phyloP scores from a whole-genome alignment of 1,140 invertebrate species.

The Calliphora vicina region DNA sequence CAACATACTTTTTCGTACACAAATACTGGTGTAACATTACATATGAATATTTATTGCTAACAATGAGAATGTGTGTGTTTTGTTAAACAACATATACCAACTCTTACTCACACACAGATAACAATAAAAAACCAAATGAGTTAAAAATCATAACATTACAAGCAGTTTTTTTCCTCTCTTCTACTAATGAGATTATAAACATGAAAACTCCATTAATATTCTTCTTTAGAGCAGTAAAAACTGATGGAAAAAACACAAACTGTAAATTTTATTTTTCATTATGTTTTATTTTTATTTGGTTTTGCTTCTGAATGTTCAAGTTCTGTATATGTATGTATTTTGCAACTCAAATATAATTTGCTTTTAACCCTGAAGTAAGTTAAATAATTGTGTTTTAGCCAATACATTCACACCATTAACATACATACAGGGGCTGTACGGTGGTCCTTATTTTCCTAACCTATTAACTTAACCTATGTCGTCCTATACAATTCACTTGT shows the following conservation, averaged over 20 bases:
- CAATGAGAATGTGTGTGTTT: no score
- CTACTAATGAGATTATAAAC: slow-evolving; percentile 34
- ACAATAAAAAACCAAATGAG: background rate
- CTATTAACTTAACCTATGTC: no score
- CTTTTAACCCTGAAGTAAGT: background rate
- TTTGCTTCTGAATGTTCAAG: background rate
- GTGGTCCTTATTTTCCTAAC: no score
- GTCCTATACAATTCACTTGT: no score
- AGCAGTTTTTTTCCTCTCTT: background rate
- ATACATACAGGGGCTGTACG: no score
- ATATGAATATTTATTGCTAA: no score
- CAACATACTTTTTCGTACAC: no score
- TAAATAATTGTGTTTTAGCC: background rate
- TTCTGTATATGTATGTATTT: background rate
- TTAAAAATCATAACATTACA: background rate
- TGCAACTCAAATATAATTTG: background rate
- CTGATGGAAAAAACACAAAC: background rate
- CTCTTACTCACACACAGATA: background rate
- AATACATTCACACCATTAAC: no score
- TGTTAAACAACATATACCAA: background rate
- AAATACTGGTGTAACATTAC: no score
- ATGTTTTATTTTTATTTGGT: no score
- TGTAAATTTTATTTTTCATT: background rate
- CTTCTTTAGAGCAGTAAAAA: background rate
- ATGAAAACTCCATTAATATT: slow-evolving; percentile 36